phyloP scores from a whole-genome alignment of 2,888 invertebrate species.

The Drosophila borealis region DNA sequence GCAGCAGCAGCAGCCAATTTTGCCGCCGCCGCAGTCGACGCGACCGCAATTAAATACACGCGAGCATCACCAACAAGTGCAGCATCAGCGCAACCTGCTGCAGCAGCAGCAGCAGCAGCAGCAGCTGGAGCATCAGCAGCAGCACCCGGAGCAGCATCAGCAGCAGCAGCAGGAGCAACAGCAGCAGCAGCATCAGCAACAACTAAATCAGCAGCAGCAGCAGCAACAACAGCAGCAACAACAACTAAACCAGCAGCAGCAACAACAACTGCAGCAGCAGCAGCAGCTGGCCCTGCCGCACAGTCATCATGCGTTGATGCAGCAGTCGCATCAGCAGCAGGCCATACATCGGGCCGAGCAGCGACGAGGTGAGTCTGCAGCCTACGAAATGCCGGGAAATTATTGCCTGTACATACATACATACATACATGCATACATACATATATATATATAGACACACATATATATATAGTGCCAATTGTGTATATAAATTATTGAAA shows the following conservation, averaged over 20 bases:
- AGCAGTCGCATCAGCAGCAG: conserved; percentile 77
- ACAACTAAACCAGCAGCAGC: conserved; percentile 38
- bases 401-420: conserved; percentile 42
- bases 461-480: conserved; percentile 19
- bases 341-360: conserved; percentile 75
- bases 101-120: conserved; percentile 43
- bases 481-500: conserved; percentile 37
- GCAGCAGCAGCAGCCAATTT: conserved; percentile 6
- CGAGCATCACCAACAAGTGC: conserved; percentile 28
- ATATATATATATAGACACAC: conserved; percentile 13
- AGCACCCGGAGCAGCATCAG: conserved; percentile 55
- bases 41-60: too few relatives aligned
- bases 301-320: conserved; percentile 73
- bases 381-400: conserved; percentile 13
- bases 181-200: conserved; percentile 36
- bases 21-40: background rate
- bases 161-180: conserved; percentile 49
- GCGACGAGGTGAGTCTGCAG: conserved; percentile 64
- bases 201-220: conserved; percentile 31
- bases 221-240: conserved; percentile 40
- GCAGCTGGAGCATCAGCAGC: conserved; percentile 40
- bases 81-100: conserved; percentile 30
- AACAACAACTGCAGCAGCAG: conserved; percentile 40
- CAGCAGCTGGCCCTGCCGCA: conserved; percentile 62
- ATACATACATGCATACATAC: conserved; percentile 15